phyloP scores from a whole-genome alignment of 2,888 invertebrate genomes.

The Eledone cirrhosa region DNA sequence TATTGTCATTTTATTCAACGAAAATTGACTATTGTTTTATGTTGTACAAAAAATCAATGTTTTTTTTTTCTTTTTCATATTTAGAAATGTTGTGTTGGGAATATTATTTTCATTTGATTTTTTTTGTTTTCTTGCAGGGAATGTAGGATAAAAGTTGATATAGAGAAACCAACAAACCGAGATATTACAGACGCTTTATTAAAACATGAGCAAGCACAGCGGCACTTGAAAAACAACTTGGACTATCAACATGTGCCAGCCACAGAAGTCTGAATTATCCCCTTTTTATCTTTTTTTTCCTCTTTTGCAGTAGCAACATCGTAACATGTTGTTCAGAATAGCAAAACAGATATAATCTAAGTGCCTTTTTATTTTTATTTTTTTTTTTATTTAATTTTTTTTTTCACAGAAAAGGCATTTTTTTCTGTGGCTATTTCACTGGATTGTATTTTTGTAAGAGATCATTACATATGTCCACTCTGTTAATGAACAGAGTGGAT shows the following conservation, averaged over 20 bases:
- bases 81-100: too few relatives aligned
- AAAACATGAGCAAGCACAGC: constrained; percentile 24
- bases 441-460: too few relatives aligned
- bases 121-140: constrained; percentile 21
- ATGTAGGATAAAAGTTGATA: constrained; percentile 16
- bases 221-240: constrained; percentile 17
- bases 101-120: background rate
- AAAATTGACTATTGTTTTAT: too few relatives aligned
- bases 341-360: constrained; percentile 16
- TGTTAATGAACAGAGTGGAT: too few relatives aligned
- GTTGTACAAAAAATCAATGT: too few relatives aligned
- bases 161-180: constrained; percentile 12
- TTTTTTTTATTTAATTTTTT: too few relatives aligned
- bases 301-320: too few relatives aligned
- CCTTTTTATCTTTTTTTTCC: background rate
- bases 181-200: constrained; percentile 20
- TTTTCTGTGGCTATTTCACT: too few relatives aligned
- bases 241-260: constrained; percentile 19
- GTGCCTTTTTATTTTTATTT: background rate
- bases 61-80: too few relatives aligned
- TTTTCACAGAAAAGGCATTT: too few relatives aligned
- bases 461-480: too few relatives aligned
- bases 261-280: constrained; percentile 25
- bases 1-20: too few relatives aligned
- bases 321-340: constrained; percentile 11